Percentiles rank a stretch among this genome's conserved stretches.
Evolutionary conservation across 2,888 invertebrate species (phyloP).

Genomic region (Bhutanitis thaidina): DNA sequence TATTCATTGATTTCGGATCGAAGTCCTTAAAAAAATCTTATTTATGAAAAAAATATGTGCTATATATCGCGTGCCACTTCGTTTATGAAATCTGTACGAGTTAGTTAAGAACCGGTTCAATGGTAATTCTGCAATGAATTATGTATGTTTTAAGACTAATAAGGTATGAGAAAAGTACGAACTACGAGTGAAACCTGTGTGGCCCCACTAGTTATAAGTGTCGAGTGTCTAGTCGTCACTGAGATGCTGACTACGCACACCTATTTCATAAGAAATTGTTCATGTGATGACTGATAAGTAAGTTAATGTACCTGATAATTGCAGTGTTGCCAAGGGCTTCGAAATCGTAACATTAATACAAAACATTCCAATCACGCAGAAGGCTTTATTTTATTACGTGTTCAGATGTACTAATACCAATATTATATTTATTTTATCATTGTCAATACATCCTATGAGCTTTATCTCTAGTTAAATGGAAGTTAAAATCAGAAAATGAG

Average conservation of each 20-base stretch:
- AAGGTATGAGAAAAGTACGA: slow-evolving; percentile 46
- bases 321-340: slow-evolving; percentile 1
- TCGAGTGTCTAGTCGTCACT: slow-evolving; percentile 55
- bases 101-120: slow-evolving; percentile 13
- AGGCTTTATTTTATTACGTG: too few species aligned
- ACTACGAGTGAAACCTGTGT: slow-evolving; percentile 44
- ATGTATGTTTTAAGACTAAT: slow-evolving; percentile 38
- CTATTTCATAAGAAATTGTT: slow-evolving; percentile 59
- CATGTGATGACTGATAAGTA: slow-evolving; percentile 49
- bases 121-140: slow-evolving; percentile 44
- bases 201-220: slow-evolving; percentile 51
- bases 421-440: too few species aligned
- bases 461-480: slow-evolving; percentile 3
- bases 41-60: background rate
- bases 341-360: background rate
- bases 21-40: background rate
- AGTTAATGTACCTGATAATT: slow-evolving; percentile 3
- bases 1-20: too few species aligned
- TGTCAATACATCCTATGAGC: too few species aligned
- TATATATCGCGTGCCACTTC: slow-evolving; percentile 18
- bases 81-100: slow-evolving; percentile 20
- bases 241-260: slow-evolving; percentile 50
- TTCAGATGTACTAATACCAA: too few species aligned
- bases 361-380: too few species aligned
- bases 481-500: slow-evolving; percentile 12